A percentile compares a stretch with the other conserved stretches of the same genome.
phyloP scores from a whole-genome alignment of 2,797 vertebrate genomes.

The Argyrosomus regius region DNA sequence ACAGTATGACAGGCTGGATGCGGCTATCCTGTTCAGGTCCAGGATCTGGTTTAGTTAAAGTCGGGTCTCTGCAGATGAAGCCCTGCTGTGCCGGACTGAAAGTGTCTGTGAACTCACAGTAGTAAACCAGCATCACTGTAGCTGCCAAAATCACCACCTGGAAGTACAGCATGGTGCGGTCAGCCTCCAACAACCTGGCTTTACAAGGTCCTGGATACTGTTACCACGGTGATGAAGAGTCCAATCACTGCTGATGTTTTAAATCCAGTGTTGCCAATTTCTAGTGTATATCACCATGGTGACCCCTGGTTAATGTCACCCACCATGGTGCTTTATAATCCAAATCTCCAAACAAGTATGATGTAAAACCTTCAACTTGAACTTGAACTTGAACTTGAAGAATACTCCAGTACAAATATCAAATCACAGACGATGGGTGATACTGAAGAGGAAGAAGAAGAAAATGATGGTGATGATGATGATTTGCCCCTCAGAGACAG shows the following conservation, averaged over 20 bases:
- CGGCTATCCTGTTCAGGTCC: conserved; percentile 91
- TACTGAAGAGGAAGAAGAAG: not conserved
- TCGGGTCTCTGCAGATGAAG: conserved; percentile 92
- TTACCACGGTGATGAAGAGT: not conserved
- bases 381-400: too few species aligned
- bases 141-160: conserved; percentile 93
- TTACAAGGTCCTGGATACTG: not conserved
- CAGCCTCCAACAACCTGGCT: conserved; percentile 15
- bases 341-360: not conserved
- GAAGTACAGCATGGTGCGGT: conserved; percentile 84
- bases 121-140: conserved; percentile 93
- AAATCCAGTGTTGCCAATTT: not conserved
- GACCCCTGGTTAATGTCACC: not conserved
- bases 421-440: not conserved
- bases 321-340: not conserved
- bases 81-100: conserved; percentile 92
- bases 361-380: not conserved
- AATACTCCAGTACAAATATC: not conserved
- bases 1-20: conserved; percentile 90
- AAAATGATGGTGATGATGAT: not conserved
- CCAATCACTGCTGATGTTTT: not conserved
- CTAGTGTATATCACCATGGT: not conserved
- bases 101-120: conserved; percentile 95
- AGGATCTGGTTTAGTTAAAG: conserved; percentile 91
- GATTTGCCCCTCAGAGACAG: not conserved